Evolutionary conservation across 2,797 vertebrate genomes (phyloP), one percentile per base, ranked within the genome.

Genomic region (Odontamblyopus lacepedii): DNA sequence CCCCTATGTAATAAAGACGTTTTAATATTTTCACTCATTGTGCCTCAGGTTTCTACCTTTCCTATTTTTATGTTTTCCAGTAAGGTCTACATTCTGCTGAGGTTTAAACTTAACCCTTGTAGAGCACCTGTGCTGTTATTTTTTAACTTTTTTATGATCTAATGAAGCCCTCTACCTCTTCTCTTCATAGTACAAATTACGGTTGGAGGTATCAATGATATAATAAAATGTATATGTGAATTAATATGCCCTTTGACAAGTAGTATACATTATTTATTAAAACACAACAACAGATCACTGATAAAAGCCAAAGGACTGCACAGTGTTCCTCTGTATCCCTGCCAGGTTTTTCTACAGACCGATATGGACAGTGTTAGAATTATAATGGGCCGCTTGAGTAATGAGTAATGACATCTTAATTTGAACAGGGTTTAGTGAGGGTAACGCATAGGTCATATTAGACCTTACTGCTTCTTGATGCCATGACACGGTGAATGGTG

Each of bases 401-500:
- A 68, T 67, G 23, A 16, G 69, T 16, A 69, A 59, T 29, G 61
- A 69, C 70, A 63, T 2, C 0, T 29, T 64, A 41, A n/a, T 71
- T 75, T 67, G 16, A 27, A 19, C 4, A n/a, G 73, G 57, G 66
- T 78, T 61, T 48, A 26, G 18, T 62, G 30, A 51, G 61, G 26
- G 83, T 72, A 82, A 56, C 62, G 62, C 60, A 71, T 2, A 26
- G 4, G 13, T 50, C 55, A 38, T 35, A 65, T 23, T 64, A 63
- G 4, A 11, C 35, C 55, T 48, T 41, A 65, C 23, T 64, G 66
- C 41, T 8, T 69, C 59, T 53, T 70, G 64, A 78, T 85, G 56
- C 65, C 68, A 63, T 83, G 72, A 69, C 64, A 76, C 64, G 70
- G 30, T 71, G 60, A 82, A 79, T 64, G 51, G 48, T 3, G 48